phyloP scores from a whole-genome alignment of 2,113 vertebrate genomes.

The Clarias macrocephalus region DNA sequence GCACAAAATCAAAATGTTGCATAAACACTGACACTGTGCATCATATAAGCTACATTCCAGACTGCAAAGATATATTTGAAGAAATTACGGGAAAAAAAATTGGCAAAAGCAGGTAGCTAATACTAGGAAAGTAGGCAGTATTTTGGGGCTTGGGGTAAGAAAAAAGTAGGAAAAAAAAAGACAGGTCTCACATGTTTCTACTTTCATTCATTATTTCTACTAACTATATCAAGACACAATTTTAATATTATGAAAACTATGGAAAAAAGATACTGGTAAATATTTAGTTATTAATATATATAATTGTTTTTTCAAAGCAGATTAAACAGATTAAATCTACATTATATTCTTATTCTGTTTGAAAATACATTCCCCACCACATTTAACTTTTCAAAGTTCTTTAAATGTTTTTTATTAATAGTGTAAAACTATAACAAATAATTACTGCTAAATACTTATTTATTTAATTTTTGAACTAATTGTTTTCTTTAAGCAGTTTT shows the following conservation, averaged over 20 bases:
- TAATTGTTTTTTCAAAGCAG: not conserved
- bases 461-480: too few species aligned
- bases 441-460: not conserved
- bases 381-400: not conserved
- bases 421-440: not conserved
- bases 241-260: not conserved
- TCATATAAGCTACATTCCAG: too few species aligned
- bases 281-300: too few species aligned
- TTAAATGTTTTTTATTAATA: not conserved
- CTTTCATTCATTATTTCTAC: not conserved
- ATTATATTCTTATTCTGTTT: too few species aligned
- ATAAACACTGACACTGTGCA: too few species aligned
- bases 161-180: too few species aligned
- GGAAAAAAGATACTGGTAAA: not conserved
- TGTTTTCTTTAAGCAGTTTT: not conserved
- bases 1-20: slow-evolving; percentile 15
- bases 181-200: not conserved
- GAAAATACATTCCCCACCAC: too few species aligned
- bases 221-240: not conserved
- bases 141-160: not conserved
- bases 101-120: too few species aligned
- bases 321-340: too few species aligned
- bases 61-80: too few species aligned
- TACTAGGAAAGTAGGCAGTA: not conserved
- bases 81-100: too few species aligned